These are phyloP conservation scores for Coregonus clupeaformis DNA, from an alignment of 2,113 vertebrate species.

Conservation along the genomic window DNA sequence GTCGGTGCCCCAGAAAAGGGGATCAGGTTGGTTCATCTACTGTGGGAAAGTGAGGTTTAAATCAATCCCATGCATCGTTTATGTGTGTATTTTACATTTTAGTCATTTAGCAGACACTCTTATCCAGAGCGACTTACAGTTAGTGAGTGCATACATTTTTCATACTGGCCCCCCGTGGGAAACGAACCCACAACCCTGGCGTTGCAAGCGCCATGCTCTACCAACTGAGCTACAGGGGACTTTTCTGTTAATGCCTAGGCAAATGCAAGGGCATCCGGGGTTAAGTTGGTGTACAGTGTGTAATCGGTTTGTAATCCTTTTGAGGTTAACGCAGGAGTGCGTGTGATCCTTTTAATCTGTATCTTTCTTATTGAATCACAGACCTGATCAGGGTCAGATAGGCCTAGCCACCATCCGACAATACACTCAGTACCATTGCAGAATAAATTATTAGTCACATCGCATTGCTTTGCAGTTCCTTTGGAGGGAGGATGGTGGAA, in stretches of 20 bases:
- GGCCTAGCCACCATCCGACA: too few species aligned
- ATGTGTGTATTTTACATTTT: constrained; percentile 1
- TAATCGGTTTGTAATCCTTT: background rate
- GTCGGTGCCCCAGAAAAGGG: background rate
- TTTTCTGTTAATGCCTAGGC: background rate
- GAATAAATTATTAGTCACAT: background rate
- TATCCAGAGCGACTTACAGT: too few species aligned
- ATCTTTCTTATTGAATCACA: background rate
- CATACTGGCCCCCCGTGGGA: too few species aligned
- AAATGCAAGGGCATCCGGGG: background rate
- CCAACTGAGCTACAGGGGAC: too few species aligned
- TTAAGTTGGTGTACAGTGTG: background rate
- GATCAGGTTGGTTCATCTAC: background rate
- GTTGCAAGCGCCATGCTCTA: too few species aligned
- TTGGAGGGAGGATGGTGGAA: constrained; percentile 13
- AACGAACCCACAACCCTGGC: too few species aligned
- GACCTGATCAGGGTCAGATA: background rate
- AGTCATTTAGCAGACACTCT: too few species aligned
- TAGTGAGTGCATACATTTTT: too few species aligned
- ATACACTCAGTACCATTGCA: background rate
- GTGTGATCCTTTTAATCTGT: background rate
- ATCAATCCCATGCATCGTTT: too few species aligned
- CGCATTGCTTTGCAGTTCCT: too few species aligned
- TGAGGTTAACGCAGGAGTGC: background rate
- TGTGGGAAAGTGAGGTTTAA: too few species aligned